Evolutionary conservation across 1,140 invertebrate species (phyloP), one percentile per base, ranked within the genome.

Genomic region (Monochamus saltuarius): DNA sequence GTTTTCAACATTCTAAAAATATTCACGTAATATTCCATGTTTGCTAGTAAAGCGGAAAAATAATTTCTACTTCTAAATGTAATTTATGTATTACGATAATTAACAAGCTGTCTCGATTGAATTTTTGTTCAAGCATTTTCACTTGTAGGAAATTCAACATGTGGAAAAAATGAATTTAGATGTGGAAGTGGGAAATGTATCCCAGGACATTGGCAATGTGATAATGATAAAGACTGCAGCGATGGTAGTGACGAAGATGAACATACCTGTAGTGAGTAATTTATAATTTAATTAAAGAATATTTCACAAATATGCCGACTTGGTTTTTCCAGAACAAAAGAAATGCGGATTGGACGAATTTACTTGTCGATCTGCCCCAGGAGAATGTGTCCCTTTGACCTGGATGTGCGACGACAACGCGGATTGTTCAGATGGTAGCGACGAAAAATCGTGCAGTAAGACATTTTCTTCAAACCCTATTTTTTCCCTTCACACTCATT

Each of bases 371-470:
- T 85, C 84, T 36, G 83, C 82, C 61, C 83, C 83, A 54, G 89
- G 89, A 45, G 89, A 93, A 79, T 96, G 93, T 77, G 89, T 96
- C 59, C 89, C 92, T 52, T 82, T 92, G 66, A 89, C 89, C 37
- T 96, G 92, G 92, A 91, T 94, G 83, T 97, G 94, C 77, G 93
- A 96, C 78, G 87, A 88, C 73, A 89, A 87, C 74, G 76, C 82
- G 34, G 94, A 96, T 81, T 96, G 94, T 81, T 84, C 85, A 53
- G 92, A 95, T 78, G 89, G 86, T 66, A 92, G 91, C 64, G 94
- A 97, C 79, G 91, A 94, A 77, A 74, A 81, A 49, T 75, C 86
- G 68, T 94, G 92, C 86, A 93, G 92, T 94, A 92, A 92, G 90
- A 16, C 16, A n/a, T 40, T 2, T n/a, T n/a, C 39, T 4, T 40